Evolutionary conservation across 2,888 invertebrate genomes (phyloP), one percentile per base, ranked within the genome.

Genomic region (Callosobruchus maculatus): DNA sequence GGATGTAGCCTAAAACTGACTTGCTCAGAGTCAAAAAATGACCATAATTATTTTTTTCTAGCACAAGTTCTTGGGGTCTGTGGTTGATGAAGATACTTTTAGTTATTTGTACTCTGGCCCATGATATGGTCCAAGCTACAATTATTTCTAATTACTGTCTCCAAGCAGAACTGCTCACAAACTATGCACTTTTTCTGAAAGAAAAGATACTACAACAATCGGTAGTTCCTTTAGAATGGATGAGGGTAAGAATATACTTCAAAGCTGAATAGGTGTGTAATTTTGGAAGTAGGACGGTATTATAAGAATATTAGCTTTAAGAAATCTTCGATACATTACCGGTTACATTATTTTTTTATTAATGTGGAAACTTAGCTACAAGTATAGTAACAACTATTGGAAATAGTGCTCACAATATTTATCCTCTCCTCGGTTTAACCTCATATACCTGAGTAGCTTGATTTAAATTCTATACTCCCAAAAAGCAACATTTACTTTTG

Each of bases 121-220:
- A 95, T 83, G 95, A 95, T 84, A 91, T 94, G 86, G 92, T 95
- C 73, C 94, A 95, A 86, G 93, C 94, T n/a, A 93, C 94, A 2
- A 91, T 95, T 72, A 91, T 95, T 78, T 93, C 93, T 31, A 95
- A 93, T 85, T 95, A 95, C 85, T 94, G 94, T 81, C 89, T 95
- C 22, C 95, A 95, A 88, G 94, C 93, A 71, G 94, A 95, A 85
- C 87, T 95, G 73, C 84, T 95, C 77, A 92, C 92, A 76, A 92
- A 93, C 0, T 94, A 94, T 83, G 88, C 95, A 71, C 90, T 91
- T 81, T 93, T 93, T 82, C 87, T 95, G 26, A 91, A 91, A 79
- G 92, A 92, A 72, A 92, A 94, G 79, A 86, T 95, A 69, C 87
- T 94, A 4, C 93, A 94, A 83, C 90, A 93, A 81, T 92, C 93